Conservation (phyloP, 2,797 vertebrate genomes). For the Arctocebus calabarensis region DNA sequence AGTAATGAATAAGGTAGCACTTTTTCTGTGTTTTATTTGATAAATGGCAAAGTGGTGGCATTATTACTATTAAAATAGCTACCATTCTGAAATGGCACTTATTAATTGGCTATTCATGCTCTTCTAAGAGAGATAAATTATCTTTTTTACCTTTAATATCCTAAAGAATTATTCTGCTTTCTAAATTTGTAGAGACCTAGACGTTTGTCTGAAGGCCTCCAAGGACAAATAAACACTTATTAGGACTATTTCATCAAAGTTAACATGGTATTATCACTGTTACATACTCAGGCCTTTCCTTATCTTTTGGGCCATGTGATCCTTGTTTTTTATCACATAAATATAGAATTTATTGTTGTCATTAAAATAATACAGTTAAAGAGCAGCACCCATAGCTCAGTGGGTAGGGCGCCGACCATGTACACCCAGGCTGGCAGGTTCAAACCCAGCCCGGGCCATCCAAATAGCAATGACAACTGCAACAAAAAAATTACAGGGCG, state of each 20-base stretch:
- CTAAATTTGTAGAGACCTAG: conserved; percentile 10
- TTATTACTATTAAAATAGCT: conserved; percentile 57
- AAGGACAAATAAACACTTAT: neutral
- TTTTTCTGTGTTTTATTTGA: conserved; percentile 35
- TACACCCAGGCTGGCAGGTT: too few relatives aligned
- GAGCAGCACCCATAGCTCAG: too few relatives aligned
- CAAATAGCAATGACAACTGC: too few relatives aligned
- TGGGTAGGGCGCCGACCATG: too few relatives aligned
- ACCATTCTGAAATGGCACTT: neutral
- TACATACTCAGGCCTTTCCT: neutral
- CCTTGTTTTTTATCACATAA: neutral
- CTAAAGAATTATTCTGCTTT: conserved; percentile 21
- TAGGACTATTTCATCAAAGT: neutral
- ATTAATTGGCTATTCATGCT: neutral
- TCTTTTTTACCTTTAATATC: neutral
- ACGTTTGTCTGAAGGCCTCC: neutral
- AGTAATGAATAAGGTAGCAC: neutral
- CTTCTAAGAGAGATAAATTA: neutral
- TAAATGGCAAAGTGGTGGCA: neutral
- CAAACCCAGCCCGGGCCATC: too few relatives aligned
- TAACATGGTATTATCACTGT: neutral
- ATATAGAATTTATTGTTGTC: neutral
- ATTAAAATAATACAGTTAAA: conserved; percentile 26
- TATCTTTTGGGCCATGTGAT: neutral
- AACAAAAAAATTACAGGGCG: too few relatives aligned